Evolutionary conservation across 2,888 invertebrate species (phyloP).

Genomic region (Drosophila borborema): DNA sequence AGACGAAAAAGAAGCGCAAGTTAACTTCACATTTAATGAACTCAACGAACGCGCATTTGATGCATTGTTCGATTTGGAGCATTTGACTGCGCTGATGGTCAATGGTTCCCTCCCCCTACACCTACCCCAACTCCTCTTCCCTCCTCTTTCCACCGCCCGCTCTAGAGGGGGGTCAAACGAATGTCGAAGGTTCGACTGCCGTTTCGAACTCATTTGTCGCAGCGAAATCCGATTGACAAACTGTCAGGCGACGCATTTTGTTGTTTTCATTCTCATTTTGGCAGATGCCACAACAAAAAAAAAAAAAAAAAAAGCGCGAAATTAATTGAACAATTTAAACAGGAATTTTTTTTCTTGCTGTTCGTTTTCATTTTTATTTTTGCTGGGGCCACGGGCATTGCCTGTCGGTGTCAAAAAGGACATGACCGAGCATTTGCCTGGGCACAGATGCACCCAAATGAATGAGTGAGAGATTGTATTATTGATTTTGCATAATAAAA

Average conservation of each 20-base stretch:
- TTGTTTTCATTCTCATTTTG: constrained; percentile 58
- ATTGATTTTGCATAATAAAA: constrained; percentile 84
- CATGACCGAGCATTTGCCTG: constrained; percentile 77
- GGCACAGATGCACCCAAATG: constrained; percentile 43
- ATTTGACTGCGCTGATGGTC: neutral
- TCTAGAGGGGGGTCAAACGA: constrained; percentile 16
- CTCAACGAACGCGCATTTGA: constrained; percentile 43
- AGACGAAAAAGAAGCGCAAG: constrained; percentile 7
- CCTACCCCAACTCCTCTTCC: neutral
- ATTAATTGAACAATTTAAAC: constrained; percentile 81
- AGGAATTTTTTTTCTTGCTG: constrained; percentile 16
- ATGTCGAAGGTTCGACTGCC: constrained; percentile 11
- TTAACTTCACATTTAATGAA: constrained; percentile 62
- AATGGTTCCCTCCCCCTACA: neutral
- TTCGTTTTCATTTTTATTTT: constrained; percentile 14
- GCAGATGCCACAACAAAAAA: constrained; percentile 28
- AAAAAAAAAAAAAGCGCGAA: constrained; percentile 58
- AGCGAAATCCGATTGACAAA: constrained; percentile 74
- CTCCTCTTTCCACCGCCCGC: neutral
- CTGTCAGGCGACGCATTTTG: constrained; percentile 71
- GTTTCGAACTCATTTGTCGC: constrained; percentile 70
- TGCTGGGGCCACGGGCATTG: constrained; percentile 30
- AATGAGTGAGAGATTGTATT: constrained; percentile 75
- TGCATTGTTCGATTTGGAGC: constrained; percentile 28
- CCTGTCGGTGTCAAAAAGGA: constrained; percentile 82